Conservation (phyloP, 2,113 vertebrate species). For the Circaetus gallicus region DNA sequence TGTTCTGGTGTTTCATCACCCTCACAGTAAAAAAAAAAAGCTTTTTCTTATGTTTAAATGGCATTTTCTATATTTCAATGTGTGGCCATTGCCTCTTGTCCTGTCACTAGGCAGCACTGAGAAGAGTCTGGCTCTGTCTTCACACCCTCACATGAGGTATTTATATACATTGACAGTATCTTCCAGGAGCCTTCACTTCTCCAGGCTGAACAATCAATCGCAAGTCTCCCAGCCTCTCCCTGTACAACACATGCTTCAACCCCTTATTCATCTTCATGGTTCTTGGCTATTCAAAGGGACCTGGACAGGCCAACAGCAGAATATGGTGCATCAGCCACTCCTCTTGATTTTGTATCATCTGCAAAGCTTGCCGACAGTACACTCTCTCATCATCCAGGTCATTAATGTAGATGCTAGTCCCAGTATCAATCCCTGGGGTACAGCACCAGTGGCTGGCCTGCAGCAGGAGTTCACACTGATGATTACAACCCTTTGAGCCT, state of each 20-base stretch:
- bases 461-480: not conserved
- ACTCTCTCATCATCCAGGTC: not conserved
- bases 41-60: not conserved
- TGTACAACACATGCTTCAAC: not conserved
- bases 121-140: not conserved
- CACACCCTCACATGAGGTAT: not conserved
- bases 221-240: not conserved
- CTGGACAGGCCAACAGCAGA: not conserved
- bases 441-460: not conserved
- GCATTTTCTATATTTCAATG: not conserved
- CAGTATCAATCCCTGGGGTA: not conserved
- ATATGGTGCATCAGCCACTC: not conserved
- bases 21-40: not conserved
- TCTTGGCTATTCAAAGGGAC: not conserved
- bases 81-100: not conserved
- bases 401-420: not conserved
- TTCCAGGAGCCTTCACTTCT: not conserved
- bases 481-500: not conserved
- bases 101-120: not conserved
- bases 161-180: not conserved
- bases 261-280: not conserved
- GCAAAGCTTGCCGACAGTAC: not conserved
- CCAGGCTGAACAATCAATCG: accelerated
- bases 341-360: not conserved
- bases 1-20: not conserved